Evolutionary conservation across 2,797 vertebrate species (phyloP).

Genomic region (Squalus acanthias): DNA sequence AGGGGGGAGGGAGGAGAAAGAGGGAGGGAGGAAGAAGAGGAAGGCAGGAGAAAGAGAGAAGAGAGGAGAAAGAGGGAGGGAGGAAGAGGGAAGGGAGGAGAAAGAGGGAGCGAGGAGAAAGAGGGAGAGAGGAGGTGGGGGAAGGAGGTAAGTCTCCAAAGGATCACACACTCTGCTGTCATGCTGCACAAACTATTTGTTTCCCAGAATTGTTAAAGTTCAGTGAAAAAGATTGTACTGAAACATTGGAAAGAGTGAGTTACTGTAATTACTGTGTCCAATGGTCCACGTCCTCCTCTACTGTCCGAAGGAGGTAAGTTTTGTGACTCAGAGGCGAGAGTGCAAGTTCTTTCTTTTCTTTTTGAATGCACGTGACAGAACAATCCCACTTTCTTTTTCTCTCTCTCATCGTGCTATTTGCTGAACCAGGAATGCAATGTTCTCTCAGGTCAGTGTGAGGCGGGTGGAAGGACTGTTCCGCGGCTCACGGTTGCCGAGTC

Average conservation of each 20-base stretch:
- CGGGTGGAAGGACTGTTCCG: not conserved
- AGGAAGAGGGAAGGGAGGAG: too few species aligned
- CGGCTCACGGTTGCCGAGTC: not conserved
- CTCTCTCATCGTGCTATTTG: not conserved
- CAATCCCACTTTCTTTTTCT: not conserved
- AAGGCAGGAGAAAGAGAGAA: too few species aligned
- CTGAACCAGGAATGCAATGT: not conserved
- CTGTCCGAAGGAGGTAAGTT: too few species aligned
- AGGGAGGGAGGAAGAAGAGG: too few species aligned
- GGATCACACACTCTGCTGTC: not conserved
- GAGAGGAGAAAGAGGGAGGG: too few species aligned
- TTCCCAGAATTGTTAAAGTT: not conserved
- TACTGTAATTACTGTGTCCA: not conserved
- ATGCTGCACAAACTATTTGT: not conserved
- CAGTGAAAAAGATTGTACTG: not conserved
- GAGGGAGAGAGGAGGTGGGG: not conserved
- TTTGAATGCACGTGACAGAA: not conserved
- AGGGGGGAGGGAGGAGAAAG: too few species aligned
- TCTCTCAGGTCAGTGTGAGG: not conserved
- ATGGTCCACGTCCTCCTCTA: too few species aligned
- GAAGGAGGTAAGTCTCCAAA: not conserved
- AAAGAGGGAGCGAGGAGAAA: too few species aligned
- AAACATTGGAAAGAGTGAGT: not conserved
- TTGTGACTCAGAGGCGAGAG: too few species aligned
- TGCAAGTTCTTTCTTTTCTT: not conserved